Conservation (phyloP, 2,888 invertebrate genomes). For the Drosophila emarginata region DNA sequence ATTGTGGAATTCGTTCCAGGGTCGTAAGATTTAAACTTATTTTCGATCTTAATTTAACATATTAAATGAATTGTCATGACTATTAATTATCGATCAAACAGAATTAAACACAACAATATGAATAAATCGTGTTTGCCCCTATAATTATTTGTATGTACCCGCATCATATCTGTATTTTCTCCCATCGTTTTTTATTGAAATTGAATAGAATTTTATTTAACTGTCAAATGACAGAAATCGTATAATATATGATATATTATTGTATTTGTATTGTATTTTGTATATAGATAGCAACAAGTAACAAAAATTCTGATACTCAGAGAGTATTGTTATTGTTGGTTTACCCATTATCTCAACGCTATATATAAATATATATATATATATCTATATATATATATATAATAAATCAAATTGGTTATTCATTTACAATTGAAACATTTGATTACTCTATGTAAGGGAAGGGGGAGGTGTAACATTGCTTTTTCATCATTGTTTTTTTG, state of each 20-base stretch:
- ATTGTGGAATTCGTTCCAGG: too few relatives aligned
- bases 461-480: not conserved
- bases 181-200: constrained; percentile 35
- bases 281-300: constrained; percentile 75
- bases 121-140: not conserved
- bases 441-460: constrained; percentile 25
- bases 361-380: constrained; percentile 17
- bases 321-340: constrained; percentile 11
- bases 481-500: constrained; percentile 19
- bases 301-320: constrained; percentile 49
- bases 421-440: constrained; percentile 32
- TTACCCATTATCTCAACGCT: constrained; percentile 31
- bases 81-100: not conserved
- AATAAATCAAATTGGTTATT: constrained; percentile 1
- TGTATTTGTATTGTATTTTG: constrained; percentile 56
- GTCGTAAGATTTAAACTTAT: not conserved
- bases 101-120: not conserved
- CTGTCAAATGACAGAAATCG: constrained; percentile 55
- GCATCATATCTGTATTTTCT: not conserved
- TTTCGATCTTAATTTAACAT: not conserved
- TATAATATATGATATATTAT: constrained; percentile 49
- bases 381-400: constrained; percentile 34
- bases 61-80: not conserved
- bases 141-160: not conserved
- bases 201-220: constrained; percentile 70